Evolutionary conservation across 1,140 invertebrate genomes (phyloP).

Genomic region (Macrocentrus cingulum): DNA sequence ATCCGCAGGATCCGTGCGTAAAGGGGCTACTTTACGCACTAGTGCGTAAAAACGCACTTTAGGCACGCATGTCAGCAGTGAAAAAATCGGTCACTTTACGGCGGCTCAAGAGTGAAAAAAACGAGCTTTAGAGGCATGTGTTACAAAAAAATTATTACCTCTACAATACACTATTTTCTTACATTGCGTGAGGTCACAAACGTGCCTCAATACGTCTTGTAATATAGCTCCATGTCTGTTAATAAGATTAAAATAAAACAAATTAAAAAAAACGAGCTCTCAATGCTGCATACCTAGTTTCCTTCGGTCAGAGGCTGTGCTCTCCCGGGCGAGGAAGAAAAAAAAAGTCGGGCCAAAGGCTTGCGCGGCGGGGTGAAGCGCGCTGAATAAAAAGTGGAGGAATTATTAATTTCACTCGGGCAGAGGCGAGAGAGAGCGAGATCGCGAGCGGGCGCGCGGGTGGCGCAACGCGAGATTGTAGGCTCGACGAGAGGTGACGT

Average conservation of each 20-base stretch:
- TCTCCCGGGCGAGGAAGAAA: constrained; percentile 1
- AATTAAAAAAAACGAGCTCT: background rate
- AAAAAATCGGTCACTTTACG: no score
- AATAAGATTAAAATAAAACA: background rate
- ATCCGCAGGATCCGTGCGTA: no score
- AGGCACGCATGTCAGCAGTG: no score
- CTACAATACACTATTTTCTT: no score
- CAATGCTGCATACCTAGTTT: background rate
- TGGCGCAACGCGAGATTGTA: constrained; percentile 22
- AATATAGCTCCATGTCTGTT: no score
- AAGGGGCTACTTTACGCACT: no score
- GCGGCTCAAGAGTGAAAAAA: no score
- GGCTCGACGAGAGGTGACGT: constrained; percentile 21
- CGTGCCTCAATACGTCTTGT: no score
- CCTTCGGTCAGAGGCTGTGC: background rate
- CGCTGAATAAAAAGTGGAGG: constrained; percentile 26
- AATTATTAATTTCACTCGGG: constrained; percentile 29
- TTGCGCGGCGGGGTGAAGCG: constrained; percentile 6
- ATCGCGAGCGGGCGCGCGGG: constrained; percentile 8
- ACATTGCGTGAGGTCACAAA: no score
- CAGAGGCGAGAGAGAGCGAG: constrained; percentile 13
- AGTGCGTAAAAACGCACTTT: no score
- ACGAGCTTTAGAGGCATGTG: no score
- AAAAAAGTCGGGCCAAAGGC: constrained; percentile 16
- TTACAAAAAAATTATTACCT: no score